These are phyloP conservation scores for Drosophila affinis DNA, from an alignment of 2,888 invertebrate species.

Conservation along the genomic window DNA sequence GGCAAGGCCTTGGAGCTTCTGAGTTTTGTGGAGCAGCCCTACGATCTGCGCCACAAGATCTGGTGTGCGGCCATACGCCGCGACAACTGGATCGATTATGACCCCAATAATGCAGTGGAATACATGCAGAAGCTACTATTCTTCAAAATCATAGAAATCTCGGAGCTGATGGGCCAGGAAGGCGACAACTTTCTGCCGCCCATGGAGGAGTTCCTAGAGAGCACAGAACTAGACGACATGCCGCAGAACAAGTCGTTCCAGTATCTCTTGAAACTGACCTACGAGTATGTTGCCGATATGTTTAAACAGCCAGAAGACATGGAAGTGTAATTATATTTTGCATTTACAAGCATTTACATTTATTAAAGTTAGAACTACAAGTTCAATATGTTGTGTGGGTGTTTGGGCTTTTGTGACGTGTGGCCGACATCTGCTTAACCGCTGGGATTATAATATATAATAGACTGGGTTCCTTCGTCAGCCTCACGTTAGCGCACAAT, in stretches of 20 bases:
- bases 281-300: conserved; percentile 87
- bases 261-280: conserved; percentile 91
- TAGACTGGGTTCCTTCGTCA: conserved; percentile 64
- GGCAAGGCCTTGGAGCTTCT: conserved; percentile 93
- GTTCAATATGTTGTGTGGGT: conserved; percentile 26
- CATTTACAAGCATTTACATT: conserved; percentile 16
- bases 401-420: background rate
- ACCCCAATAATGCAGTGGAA: conserved; percentile 88
- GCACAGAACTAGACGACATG: conserved; percentile 88
- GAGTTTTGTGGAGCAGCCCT: conserved; percentile 84
- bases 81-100: conserved; percentile 84
- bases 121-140: conserved; percentile 89
- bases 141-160: conserved; percentile 91
- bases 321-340: conserved; percentile 61
- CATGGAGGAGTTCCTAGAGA: conserved; percentile 88
- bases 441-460: conserved; percentile 71
- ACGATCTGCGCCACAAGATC: conserved; percentile 85
- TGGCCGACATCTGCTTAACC: conserved; percentile 34
- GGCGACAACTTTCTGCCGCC: conserved; percentile 89
- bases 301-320: conserved; percentile 78
- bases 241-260: conserved; percentile 88
- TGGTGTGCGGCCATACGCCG: conserved; percentile 91
- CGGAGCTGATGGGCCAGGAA: conserved; percentile 88
- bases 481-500: conserved; percentile 13
- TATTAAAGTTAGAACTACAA: conserved; percentile 53